Base-by-base conservation (phyloP, 1,140 invertebrate species). In the Grapholita molesta region DNA sequence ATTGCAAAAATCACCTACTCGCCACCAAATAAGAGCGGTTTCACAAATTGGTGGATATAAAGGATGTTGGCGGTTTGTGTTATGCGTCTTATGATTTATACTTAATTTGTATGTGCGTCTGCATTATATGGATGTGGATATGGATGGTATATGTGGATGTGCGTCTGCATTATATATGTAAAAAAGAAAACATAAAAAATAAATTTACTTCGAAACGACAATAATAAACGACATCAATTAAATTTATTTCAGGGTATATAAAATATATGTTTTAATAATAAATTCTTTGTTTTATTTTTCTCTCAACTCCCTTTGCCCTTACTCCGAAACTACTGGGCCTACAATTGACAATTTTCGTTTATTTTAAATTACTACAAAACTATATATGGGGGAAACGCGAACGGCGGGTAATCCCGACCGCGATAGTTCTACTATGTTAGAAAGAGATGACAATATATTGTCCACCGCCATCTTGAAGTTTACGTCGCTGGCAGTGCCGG, bases 321-420 rank as follows among this genome's bases (percentile, higher is more conserved):
- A n/a, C n/a, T n/a, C n/a, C n/a, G n/a, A n/a, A n/a, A n/a, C n/a
- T n/a, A n/a, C n/a, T n/a, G n/a, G n/a, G n/a, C n/a, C n/a, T n/a
- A n/a, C n/a, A n/a, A n/a, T n/a, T n/a, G n/a, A n/a, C n/a, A n/a
- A n/a, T n/a, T n/a, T n/a, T n/a, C n/a, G n/a, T n/a, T n/a, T n/a
- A n/a, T n/a, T n/a, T n/a, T n/a, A n/a, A n/a, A n/a, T n/a, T n/a
- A n/a, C n/a, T n/a, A n/a, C n/a, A n/a, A n/a, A n/a, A n/a, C n/a
- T n/a, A n/a, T n/a, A n/a, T n/a, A n/a, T 52, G 67, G 74, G 71
- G 74, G 32, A 72, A 73, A 70, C 71, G 18, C 74, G 74, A 76
- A 73, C 71, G 71, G 69, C 64, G 67, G 71, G 71, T 73, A 76
- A 73, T 73, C 55, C 67, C 74, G 71, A 76, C 70, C 38, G 5